Evolutionary conservation across 2,888 invertebrate genomes (phyloP), one percentile per base, ranked within the genome.

Genomic region (Barypeithes pellucidus): DNA sequence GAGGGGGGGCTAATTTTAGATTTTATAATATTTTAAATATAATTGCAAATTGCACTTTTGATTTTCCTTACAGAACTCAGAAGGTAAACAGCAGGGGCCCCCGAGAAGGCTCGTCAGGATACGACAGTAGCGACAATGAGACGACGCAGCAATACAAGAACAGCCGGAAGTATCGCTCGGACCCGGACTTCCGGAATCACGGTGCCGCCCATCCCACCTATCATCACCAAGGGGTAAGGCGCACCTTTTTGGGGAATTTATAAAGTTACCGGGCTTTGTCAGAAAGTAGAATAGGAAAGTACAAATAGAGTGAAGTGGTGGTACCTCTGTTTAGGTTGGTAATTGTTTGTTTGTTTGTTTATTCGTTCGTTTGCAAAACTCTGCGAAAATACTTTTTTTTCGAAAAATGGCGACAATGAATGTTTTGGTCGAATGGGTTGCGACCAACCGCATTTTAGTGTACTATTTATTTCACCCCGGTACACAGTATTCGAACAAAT

Each of bases 101-200:
- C 72, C 89, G 94, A 60, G 95, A 95, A 82, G 95, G 95, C 0
- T 95, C 95, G n/a, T 95, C 95, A 76, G 96, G 96, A 11, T 96
- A 96, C 86, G 95, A 96, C 83, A 96, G 95, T 81, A 96, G 95
- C 75, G 96, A 96, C 85, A 92, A 93, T 86, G 93, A 93, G 84
- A 92, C 92, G 1, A 89, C 91, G 5, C 88, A 90, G 76, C 89
- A 90, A 79, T 90, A 90, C 83, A 90, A 91, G 82, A 87, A 90
- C 79, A 90, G 90, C 84, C 88, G 93, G 81, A 94, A 94, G 81
- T 94, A 95, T 75, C 89, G 95, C 77, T 95, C 95, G 78, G 95
- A 96, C 85, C 95, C 95, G 0, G 95, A 95, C 84, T 95, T 96
- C 85, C 89, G 94, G 78, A 89, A 90, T 89, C 90, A 91, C 82